Conservation (phyloP, 2,113 vertebrate genomes). For the Melanocharis versteri region DNA sequence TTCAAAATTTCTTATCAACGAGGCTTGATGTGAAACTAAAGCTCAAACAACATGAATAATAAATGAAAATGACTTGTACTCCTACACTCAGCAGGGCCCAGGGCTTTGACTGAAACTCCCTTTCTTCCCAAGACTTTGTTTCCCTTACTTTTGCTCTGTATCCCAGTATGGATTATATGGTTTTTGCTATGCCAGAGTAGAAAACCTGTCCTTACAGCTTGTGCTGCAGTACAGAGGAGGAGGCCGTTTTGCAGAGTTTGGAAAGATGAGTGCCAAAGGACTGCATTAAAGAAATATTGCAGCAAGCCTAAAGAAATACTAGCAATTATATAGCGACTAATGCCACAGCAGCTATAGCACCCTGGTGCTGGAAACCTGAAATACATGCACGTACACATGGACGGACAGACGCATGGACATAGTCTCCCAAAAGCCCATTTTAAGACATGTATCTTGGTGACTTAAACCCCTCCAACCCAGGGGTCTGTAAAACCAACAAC, state of each 20-base stretch:
- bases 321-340: not conserved
- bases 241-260: not conserved
- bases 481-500: not conserved
- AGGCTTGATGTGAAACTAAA: conserved; percentile 9
- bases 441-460: not conserved
- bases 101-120: not conserved
- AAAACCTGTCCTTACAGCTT: not conserved
- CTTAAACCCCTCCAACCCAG: not conserved
- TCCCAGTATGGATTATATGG: not conserved
- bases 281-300: not conserved
- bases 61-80: conserved; percentile 11
- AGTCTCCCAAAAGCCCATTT: not conserved
- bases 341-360: not conserved
- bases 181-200: not conserved
- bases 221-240: not conserved
- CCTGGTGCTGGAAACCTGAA: not conserved
- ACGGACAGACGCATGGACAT: not conserved
- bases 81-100: not conserved
- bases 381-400: accelerated
- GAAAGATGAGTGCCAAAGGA: not conserved
- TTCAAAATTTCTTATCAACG: not conserved
- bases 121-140: not conserved
- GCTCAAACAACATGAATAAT: conserved; percentile 9
- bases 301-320: not conserved
- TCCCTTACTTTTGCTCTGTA: not conserved